Conservation (phyloP, 2,888 invertebrate species). For the Scaptomyza parva region DNA sequence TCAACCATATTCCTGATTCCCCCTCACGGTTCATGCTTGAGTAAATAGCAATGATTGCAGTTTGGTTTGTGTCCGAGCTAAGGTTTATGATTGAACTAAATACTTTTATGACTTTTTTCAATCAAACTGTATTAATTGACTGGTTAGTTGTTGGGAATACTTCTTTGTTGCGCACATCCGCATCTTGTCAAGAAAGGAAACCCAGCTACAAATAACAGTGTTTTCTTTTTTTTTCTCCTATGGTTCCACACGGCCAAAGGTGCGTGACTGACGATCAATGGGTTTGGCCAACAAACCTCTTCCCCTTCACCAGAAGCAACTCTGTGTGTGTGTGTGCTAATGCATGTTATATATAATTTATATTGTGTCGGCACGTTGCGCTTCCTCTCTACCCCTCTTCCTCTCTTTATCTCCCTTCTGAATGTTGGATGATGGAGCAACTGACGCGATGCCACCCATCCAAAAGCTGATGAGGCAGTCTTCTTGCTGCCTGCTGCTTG, state of each 20-base stretch:
- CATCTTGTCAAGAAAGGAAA: constrained; percentile 3
- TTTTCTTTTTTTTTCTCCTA: constrained; percentile 3
- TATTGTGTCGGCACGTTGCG: constrained; percentile 79
- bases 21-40: too few species aligned
- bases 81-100: too few species aligned
- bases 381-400: too few species aligned
- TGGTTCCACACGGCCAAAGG: constrained; percentile 27
- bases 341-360: constrained; percentile 75
- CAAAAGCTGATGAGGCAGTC: constrained; percentile 23
- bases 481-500: constrained; percentile 4
- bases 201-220: not conserved
- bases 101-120: too few species aligned
- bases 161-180: constrained; percentile 10
- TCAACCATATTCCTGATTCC: not conserved
- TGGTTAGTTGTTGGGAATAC: too few species aligned
- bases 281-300: constrained; percentile 5
- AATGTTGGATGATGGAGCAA: constrained; percentile 69
- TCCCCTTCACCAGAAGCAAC: not conserved
- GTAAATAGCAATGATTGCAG: too few species aligned
- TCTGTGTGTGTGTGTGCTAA: constrained; percentile 44
- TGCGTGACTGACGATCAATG: constrained; percentile 61
- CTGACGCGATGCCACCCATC: constrained; percentile 78
- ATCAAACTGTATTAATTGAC: too few species aligned
- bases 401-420: too few species aligned
- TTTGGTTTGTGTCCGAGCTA: too few species aligned